Percentiles rank a stretch among this genome's conserved stretches.
Conservation (phyloP, 2,113 vertebrate species). For the Campylorhamphus procurvoides region DNA sequence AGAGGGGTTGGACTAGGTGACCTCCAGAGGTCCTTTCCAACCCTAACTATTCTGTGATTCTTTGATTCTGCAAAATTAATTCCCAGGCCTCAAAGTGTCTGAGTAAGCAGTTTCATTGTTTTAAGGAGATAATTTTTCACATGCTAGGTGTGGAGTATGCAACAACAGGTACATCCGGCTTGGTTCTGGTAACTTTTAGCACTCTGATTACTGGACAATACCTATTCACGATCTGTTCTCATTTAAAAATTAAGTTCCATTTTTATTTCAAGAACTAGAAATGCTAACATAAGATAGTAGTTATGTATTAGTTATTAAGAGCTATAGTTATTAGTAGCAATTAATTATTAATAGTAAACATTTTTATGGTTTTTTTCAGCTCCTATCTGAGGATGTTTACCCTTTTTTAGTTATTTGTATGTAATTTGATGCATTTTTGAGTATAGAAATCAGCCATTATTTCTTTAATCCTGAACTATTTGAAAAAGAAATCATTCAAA, state of each 20-base stretch:
- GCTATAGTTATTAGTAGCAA: background rate
- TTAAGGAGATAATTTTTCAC: background rate
- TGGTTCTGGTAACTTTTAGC: background rate
- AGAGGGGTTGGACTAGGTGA: background rate
- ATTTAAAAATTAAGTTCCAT: background rate
- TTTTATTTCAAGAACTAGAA: background rate
- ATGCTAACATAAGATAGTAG: background rate
- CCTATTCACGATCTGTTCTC: background rate
- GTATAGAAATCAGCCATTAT: background rate
- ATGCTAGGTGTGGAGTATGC: background rate
- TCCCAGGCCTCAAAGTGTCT: background rate
- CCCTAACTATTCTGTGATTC: no score
- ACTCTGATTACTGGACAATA: background rate
- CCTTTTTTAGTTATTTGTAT: background rate
- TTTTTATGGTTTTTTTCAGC: background rate
- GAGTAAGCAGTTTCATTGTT: background rate
- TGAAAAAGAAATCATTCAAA: background rate
- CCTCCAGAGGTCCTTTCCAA: background rate
- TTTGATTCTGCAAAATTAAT: background rate
- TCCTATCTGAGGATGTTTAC: background rate
- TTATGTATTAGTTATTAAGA: background rate
- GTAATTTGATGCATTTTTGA: background rate
- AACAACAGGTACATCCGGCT: background rate
- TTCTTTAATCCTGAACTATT: background rate
- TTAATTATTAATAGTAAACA: background rate